Base-by-base conservation (phyloP, 2,113 vertebrate species). In the Piaya cayana region DNA sequence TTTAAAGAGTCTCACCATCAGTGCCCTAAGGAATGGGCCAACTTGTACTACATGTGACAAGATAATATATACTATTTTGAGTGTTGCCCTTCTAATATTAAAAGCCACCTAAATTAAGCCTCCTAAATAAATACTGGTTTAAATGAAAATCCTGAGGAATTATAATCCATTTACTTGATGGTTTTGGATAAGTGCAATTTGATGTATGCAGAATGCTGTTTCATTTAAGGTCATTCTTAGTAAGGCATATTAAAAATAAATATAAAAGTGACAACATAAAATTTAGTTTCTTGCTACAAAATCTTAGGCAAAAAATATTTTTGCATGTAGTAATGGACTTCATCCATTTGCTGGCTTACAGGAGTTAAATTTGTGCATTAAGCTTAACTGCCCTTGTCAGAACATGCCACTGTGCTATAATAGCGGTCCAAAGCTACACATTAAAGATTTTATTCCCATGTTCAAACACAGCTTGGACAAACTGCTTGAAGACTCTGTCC, bases 401-500 rank as follows among this genome's bases (percentile, higher is more conserved):
- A 88, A 94, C 43, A 76, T 96, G 94, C 74, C 84, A 77, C 75
- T 88, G 90, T 72, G 79, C 78, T 95, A 37, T 14, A 76, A 65
- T 14, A 76, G 67, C 52, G 71, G 55, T 84, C 96, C 91, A 81
- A 90, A 95, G 88, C 95, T 98, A 98, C 95, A 97, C 97, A 95
- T 80, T 95, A 27, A 95, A 94, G 88, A 99, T 98, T 80, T 98
- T 96, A 81, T 98, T 97, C 93, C 98, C 98, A 26, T 99, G 97
- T 94, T 99, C 99, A 71, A 99, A 98, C 91, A 99, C 95, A 21
- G 99, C 99, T 95, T 99, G 98, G 32, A 99, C 97, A 86, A 99
- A 99, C 97, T 99, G 99, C 97, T 98, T 99, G 98, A 99, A 99
- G 97, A 99, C 98, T 75, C 99, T 98, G 97, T 99, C 99, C 99